phyloP scores from a whole-genome alignment of 2,888 invertebrate genomes.

The Heliconius erato region DNA sequence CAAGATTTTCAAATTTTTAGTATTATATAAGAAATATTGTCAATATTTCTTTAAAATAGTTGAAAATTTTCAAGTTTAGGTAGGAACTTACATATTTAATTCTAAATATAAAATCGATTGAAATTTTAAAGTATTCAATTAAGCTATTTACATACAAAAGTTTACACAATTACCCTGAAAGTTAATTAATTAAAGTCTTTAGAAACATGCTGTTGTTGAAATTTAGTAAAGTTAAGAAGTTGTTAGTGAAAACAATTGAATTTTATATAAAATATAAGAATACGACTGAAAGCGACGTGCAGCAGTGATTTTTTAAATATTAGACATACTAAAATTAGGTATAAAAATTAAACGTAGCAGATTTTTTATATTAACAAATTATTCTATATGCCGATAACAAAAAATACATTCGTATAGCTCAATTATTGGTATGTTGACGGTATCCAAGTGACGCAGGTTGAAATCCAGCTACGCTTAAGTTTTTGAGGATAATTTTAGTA shows the following conservation, averaged over 20 bases:
- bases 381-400: too few relatives aligned
- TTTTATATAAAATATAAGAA: background rate
- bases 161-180: too few relatives aligned
- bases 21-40: too few relatives aligned
- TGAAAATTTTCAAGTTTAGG: too few relatives aligned
- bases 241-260: background rate
- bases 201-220: constrained; percentile 6
- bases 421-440: too few relatives aligned
- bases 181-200: background rate
- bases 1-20: too few relatives aligned
- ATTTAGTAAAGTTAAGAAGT: background rate
- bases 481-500: background rate
- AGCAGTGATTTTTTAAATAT: background rate
- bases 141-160: background rate
- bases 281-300: constrained; percentile 10
- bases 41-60: too few relatives aligned
- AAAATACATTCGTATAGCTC: too few relatives aligned
- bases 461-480: background rate
- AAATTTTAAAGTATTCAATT: background rate
- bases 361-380: background rate
- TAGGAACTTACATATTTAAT: background rate
- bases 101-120: background rate
- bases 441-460: background rate
- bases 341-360: background rate
- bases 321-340: background rate